Base-by-base conservation (phyloP, 1,140 invertebrate genomes). In the Linepithema humile region DNA sequence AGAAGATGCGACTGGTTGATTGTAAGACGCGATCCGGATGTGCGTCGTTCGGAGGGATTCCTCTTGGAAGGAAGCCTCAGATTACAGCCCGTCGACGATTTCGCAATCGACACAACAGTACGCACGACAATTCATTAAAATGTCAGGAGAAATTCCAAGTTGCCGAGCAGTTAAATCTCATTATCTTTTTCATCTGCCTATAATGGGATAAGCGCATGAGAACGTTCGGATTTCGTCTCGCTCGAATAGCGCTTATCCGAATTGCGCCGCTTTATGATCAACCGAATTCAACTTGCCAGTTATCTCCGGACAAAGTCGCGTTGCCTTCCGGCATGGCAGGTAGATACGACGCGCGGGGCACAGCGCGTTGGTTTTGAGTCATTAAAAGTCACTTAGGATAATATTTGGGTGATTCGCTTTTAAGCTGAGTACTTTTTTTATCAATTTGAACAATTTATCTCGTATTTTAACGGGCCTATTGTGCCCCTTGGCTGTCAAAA, bases 331-430 rank as follows among this genome's bases (percentile, higher is more conserved):
- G 43, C 45, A 45, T 26, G 45, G 59, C 50, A 23, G 78, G 15
- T 32, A 50, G 23, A n/a, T 57, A n/a, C 12, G 12, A 23, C 38
- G 57, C 45, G 53, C 26, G 48, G 40, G 12, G 7, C 4, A 32
- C n/a, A n/a, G 40, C 29, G 10, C 62, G 74, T 85, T 43, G 85
- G 83, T 86, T 91, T 89, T 62, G 60, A 86, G 90, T 89, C 92
- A 92, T 94, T 94, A 93, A 93, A 93, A 92, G 88, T 94, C 92
- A 92, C 91, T 94, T 93, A 93, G 92, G 92, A 91, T 93, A 92
- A 93, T 92, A 90, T 88, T 86, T 73, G 85, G 88, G 77, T 88
- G 86, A 92, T 91, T 91, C 84, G 88, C 86, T 83, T 88, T 86
- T 83, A 78, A 90, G 69, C 83, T 64, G 86, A 82, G 82, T 59